Evolutionary conservation across 2,113 vertebrate species (phyloP).

Genomic region (Neofelis nebulosa): DNA sequence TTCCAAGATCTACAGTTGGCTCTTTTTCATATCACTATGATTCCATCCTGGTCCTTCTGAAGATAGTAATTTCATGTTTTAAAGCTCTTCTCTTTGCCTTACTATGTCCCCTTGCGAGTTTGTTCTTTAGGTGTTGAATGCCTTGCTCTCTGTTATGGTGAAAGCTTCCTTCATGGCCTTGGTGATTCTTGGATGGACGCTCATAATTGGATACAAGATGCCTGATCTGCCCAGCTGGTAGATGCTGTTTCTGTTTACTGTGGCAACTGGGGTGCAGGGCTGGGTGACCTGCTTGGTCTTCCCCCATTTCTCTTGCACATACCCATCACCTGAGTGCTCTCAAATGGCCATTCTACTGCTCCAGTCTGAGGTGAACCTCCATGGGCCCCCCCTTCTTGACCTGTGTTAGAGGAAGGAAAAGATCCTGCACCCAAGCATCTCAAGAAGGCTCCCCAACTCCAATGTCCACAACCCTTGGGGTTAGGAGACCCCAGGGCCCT

Average conservation of each 20-base stretch:
- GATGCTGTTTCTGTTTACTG: neutral
- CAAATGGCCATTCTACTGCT: neutral
- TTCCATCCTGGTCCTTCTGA: neutral
- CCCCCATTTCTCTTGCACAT: neutral
- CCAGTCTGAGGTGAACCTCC: neutral
- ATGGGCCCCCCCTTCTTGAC: neutral
- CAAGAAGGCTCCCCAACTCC: neutral
- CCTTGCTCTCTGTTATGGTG: accelerated
- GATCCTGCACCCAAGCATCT: neutral
- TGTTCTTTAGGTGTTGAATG: neutral
- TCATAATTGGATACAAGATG: neutral
- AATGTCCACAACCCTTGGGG: neutral
- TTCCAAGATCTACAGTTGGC: neutral
- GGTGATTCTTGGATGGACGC: neutral
- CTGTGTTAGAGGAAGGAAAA: neutral
- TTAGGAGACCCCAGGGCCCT: neutral
- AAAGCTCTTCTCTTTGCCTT: neutral
- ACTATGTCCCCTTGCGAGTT: neutral
- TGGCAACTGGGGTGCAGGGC: accelerated
- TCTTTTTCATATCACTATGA: neutral
- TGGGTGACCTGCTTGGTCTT: neutral
- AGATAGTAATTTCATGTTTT: neutral
- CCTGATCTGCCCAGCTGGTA: neutral
- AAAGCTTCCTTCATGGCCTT: neutral
- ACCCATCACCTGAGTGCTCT: neutral